phyloP scores from a whole-genome alignment of 2,888 invertebrate genomes.

The Antheraea assamensis region DNA sequence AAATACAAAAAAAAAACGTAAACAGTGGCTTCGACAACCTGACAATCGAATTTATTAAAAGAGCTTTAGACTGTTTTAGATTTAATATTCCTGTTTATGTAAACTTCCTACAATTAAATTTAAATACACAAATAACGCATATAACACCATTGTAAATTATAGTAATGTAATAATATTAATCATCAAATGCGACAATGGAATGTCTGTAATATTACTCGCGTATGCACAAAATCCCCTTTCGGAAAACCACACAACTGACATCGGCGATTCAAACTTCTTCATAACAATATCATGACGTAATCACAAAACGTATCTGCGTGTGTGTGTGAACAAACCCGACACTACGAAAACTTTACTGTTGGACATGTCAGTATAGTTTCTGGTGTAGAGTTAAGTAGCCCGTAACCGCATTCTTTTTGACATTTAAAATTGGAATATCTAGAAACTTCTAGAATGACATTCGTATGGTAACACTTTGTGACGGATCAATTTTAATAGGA shows the following conservation, averaged over 20 bases:
- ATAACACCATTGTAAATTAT: background rate
- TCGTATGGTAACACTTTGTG: too few species aligned
- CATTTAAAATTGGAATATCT: background rate
- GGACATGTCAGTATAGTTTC: background rate
- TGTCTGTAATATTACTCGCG: background rate
- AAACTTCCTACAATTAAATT: too few species aligned
- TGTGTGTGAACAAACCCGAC: background rate
- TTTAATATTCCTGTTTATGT: too few species aligned
- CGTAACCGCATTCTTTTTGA: background rate
- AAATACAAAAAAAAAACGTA: too few species aligned
- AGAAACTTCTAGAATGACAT: too few species aligned
- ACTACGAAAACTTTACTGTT: background rate
- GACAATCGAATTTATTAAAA: too few species aligned
- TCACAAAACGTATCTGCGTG: background rate
- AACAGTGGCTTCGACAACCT: too few species aligned
- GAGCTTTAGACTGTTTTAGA: too few species aligned
- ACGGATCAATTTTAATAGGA: too few species aligned
- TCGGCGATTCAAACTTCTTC: background rate
- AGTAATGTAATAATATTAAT: background rate
- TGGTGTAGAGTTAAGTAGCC: background rate
- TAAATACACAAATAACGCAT: background rate
- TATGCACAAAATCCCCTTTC: background rate
- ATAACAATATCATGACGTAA: slow-evolving; percentile 1
- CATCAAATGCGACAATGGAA: background rate
- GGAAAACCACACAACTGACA: background rate